Percentiles rank a stretch among this genome's conserved stretches.
phyloP scores from a whole-genome alignment of 2,888 invertebrate species.

The Schizaphis graminum region DNA sequence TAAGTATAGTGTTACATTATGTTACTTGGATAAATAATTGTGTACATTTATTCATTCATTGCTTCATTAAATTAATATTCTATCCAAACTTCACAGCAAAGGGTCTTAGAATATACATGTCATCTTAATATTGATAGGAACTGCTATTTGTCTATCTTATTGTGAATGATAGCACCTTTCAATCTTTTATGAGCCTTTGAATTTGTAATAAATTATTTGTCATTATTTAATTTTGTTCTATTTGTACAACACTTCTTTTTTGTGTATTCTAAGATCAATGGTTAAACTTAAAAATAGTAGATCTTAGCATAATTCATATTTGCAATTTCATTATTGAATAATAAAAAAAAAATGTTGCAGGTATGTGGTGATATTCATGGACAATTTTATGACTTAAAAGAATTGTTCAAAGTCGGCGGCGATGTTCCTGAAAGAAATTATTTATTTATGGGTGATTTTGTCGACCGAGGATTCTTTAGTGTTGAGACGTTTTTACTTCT shows the following conservation, averaged over 20 bases:
- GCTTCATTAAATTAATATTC: neutral
- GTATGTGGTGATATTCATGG: constrained; percentile 99
- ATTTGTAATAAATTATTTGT: neutral
- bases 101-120: neutral
- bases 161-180: neutral
- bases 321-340: neutral
- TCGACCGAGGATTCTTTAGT: constrained; percentile 98
- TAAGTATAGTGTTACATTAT: constrained; percentile 72
- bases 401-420: constrained; percentile 97
- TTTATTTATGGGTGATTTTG: constrained; percentile 99
- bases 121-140: neutral
- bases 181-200: neutral
- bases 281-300: neutral
- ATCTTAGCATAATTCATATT: neutral
- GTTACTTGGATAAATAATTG: neutral
- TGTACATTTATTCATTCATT: neutral
- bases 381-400: constrained; percentile 98
- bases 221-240: neutral
- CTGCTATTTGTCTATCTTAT: neutral
- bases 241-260: neutral
- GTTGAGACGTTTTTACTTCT: constrained; percentile 98
- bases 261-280: neutral
- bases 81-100: neutral
- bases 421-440: constrained; percentile 99
- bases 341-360: constrained; percentile 72